phyloP scores from a whole-genome alignment of 1,140 invertebrate genomes.

The Heliconius hewitsoni region DNA sequence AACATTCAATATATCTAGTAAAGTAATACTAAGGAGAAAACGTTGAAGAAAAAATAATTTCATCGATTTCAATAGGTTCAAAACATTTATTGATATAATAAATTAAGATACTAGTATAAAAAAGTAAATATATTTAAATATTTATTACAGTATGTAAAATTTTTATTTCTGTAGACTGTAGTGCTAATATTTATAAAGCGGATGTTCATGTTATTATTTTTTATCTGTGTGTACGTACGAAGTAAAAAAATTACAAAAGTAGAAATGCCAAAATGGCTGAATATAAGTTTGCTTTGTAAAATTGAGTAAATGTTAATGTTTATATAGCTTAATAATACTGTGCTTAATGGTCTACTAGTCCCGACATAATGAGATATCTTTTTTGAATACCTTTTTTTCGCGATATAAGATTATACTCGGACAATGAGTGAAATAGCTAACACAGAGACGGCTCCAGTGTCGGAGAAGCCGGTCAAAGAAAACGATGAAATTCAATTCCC shows the following conservation, averaged over 20 bases:
- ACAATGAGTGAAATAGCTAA: conserved; percentile 66
- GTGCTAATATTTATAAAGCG: not conserved
- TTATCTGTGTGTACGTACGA: conserved; percentile 22
- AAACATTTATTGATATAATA: too few relatives aligned
- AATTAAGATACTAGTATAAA: too few relatives aligned
- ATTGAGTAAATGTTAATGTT: conserved; percentile 25
- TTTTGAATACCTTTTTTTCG: not conserved
- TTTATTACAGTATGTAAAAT: too few relatives aligned
- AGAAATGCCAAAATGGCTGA: conserved; percentile 67
- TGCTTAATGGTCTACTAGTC: not conserved
- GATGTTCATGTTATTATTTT: not conserved
- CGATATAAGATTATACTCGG: not conserved
- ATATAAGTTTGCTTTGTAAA: conserved; percentile 36
- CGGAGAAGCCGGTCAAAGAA: conserved; percentile 67
- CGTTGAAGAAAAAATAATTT: too few relatives aligned
- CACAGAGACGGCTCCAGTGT: conserved; percentile 53
- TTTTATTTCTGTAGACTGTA: too few relatives aligned
- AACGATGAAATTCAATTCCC: conserved; percentile 64
- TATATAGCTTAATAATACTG: not conserved
- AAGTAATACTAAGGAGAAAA: too few relatives aligned
- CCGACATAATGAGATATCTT: not conserved
- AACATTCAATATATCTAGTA: too few relatives aligned
- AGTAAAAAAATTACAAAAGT: conserved; percentile 31
- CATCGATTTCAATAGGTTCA: not conserved
- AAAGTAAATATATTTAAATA: too few relatives aligned